Evolutionary conservation across 2,888 invertebrate genomes (phyloP).

Genomic region (Caradrina clavipalpis): DNA sequence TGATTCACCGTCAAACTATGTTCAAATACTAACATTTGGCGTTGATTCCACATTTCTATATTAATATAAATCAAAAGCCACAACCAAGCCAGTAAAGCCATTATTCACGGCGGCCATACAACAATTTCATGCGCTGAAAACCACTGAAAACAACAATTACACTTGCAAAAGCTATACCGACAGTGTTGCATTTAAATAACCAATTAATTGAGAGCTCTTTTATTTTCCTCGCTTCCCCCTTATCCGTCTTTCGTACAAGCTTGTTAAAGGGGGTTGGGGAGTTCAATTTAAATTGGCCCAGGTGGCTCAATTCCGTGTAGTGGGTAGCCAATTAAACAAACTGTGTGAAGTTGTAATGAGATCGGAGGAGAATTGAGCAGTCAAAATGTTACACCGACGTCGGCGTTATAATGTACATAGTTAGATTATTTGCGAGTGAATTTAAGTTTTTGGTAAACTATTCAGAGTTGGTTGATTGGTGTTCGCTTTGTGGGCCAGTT

Average conservation of each 20-base stretch:
- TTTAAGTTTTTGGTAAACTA: conserved; percentile 47
- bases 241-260: conserved; percentile 26
- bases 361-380: conserved; percentile 74
- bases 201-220: conserved; percentile 61
- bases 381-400: conserved; percentile 65
- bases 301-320: conserved; percentile 64
- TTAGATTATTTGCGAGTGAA: conserved; percentile 60
- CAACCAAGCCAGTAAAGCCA: conserved; percentile 48
- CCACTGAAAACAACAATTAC: conserved; percentile 69
- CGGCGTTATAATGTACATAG: conserved; percentile 64
- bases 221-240: conserved; percentile 31
- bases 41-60: conserved; percentile 22
- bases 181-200: conserved; percentile 71
- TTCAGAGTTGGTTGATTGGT: conserved; percentile 32
- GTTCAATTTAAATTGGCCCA: conserved; percentile 65
- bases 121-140: conserved; percentile 70
- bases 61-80: conserved; percentile 46
- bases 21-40: conserved; percentile 25
- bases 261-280: conserved; percentile 19
- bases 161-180: conserved; percentile 62
- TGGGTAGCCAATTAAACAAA: conserved; percentile 76
- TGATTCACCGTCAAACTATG: conserved; percentile 25
- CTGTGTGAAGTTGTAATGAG: conserved; percentile 75
- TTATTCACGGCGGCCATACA: conserved; percentile 63
- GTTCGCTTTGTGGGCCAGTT: conserved; percentile 23